A percentile compares a stretch with the other conserved stretches of the same genome.
Evolutionary conservation across 2,797 vertebrate genomes (phyloP).

Genomic region (Chaunax sp.): DNA sequence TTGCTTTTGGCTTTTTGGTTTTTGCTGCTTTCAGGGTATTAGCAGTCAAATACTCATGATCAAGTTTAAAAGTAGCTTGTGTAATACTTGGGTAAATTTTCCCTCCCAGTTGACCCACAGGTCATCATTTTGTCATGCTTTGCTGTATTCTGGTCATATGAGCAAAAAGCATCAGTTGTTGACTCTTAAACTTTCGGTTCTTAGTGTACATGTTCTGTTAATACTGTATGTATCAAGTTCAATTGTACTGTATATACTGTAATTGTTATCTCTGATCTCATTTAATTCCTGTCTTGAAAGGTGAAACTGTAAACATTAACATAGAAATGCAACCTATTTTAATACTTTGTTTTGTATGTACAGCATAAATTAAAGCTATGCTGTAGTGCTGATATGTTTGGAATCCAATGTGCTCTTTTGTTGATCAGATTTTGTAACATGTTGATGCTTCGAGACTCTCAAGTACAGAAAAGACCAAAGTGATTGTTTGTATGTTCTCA

Average conservation of each 20-base stretch:
- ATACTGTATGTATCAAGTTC: conserved; percentile 51
- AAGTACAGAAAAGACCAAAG: neutral
- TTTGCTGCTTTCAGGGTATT: conserved; percentile 27
- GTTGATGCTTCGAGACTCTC: too few species aligned
- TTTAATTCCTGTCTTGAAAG: conserved; percentile 65
- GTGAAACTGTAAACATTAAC: conserved; percentile 74
- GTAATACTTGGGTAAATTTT: neutral
- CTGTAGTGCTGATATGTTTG: conserved; percentile 72
- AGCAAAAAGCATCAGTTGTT: conserved; percentile 25
- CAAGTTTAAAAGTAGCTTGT: conserved; percentile 8
- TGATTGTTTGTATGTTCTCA: neutral
- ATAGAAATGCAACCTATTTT: conserved; percentile 82
- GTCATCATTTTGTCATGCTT: conserved; percentile 3
- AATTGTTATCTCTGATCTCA: conserved; percentile 64
- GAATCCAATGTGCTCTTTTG: conserved; percentile 47
- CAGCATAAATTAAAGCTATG: conserved; percentile 80
- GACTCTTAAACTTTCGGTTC: conserved; percentile 18
- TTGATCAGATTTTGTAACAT: conserved; percentile 2
- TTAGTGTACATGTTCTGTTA: conserved; percentile 32
- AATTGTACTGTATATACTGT: conserved; percentile 75
- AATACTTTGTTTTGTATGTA: conserved; percentile 83
- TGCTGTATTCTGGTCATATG: conserved; percentile 30
- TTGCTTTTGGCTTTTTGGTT: conserved; percentile 20
- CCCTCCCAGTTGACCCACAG: neutral
- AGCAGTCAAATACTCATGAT: conserved; percentile 14